A percentile compares a stretch with the other conserved stretches of the same genome.
These are phyloP conservation scores for Hippocampus mohnikei DNA, from an alignment of 2,113 vertebrate species.

Conservation along the genomic window DNA sequence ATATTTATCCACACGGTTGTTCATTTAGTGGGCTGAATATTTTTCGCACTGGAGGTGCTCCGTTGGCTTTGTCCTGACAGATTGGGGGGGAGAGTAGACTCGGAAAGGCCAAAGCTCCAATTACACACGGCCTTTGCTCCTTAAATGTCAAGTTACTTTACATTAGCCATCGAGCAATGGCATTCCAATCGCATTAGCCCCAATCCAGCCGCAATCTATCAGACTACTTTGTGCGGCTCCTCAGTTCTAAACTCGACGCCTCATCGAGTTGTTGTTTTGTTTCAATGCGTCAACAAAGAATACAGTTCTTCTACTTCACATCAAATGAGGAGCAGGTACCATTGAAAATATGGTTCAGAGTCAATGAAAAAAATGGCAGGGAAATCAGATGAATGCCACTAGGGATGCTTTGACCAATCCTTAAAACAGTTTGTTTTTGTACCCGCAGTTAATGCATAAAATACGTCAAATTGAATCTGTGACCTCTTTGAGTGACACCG, in stretches of 20 bases:
- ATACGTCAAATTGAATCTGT: too few relatives aligned
- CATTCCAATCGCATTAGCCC: slow-evolving; percentile 65
- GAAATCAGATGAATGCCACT: too few relatives aligned
- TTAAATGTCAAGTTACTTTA: slow-evolving; percentile 75
- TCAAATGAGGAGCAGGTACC: background rate
- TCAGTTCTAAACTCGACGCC: slow-evolving; percentile 9
- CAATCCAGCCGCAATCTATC: slow-evolving; percentile 55
- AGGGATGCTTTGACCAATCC: too few relatives aligned
- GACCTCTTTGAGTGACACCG: too few relatives aligned
- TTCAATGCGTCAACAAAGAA: too few relatives aligned
- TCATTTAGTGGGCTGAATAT: slow-evolving; percentile 25
- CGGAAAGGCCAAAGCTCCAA: slow-evolving; percentile 68
- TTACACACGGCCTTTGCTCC: slow-evolving; percentile 59
- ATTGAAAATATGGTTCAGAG: slow-evolving; percentile 10
- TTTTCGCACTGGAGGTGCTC: slow-evolving; percentile 37
- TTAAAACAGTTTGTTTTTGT: too few relatives aligned
- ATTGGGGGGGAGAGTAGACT: slow-evolving; percentile 49
- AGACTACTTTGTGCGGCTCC: slow-evolving; percentile 39
- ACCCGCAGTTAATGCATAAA: too few relatives aligned
- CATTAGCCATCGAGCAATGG: slow-evolving; percentile 64
- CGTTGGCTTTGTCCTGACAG: slow-evolving; percentile 52
- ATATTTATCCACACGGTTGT: slow-evolving; percentile 35
- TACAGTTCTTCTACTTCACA: background rate
- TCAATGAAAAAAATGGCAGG: background rate
- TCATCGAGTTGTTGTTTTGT: background rate